These are phyloP conservation scores for Pararge aegeria DNA, from an alignment of 1,140 invertebrate genomes.

Conservation along the genomic window DNA sequence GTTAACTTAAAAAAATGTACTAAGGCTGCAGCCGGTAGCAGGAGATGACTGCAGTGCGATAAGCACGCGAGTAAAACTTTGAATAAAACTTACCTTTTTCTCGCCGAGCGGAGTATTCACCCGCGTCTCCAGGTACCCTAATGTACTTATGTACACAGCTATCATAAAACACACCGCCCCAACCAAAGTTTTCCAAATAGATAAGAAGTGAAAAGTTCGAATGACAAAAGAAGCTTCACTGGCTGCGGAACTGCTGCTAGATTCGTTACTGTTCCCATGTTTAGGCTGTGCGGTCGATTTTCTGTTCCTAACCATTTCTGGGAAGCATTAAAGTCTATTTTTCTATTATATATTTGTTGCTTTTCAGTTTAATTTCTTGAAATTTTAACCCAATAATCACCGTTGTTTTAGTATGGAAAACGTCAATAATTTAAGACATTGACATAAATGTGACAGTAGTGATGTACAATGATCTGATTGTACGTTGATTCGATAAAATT, in stretches of 20 bases:
- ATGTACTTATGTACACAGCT: conserved; percentile 87
- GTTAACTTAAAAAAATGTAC: too few species aligned
- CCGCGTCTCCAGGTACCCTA: conserved; percentile 91
- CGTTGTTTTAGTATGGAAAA: not conserved
- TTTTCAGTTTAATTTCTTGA: not conserved
- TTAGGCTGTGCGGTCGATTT: conserved; percentile 49
- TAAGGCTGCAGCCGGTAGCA: too few species aligned
- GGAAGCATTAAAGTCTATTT: conserved; percentile 14
- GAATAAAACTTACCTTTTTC: conserved; percentile 82
- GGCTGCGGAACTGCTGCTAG: conserved; percentile 57
- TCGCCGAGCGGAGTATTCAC: conserved; percentile 92
- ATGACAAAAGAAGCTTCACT: conserved; percentile 48
- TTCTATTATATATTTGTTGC: not conserved
- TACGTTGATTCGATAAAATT: too few species aligned
- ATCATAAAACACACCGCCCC: conserved; percentile 80
- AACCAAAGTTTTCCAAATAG: conserved; percentile 78
- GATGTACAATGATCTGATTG: too few species aligned
- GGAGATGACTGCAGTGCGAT: too few species aligned
- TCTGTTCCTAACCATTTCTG: conserved; percentile 62
- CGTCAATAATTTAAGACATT: conserved; percentile 1
- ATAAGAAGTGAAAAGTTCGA: conserved; percentile 51
- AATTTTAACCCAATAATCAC: not conserved
- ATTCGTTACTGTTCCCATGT: conserved; percentile 72
- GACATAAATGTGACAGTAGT: too few species aligned
- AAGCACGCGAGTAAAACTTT: not conserved